A percentile compares a stretch with the other conserved stretches of the same genome.
Evolutionary conservation across 2,888 invertebrate species (phyloP).

Genomic region (Ariolimax columbianus): DNA sequence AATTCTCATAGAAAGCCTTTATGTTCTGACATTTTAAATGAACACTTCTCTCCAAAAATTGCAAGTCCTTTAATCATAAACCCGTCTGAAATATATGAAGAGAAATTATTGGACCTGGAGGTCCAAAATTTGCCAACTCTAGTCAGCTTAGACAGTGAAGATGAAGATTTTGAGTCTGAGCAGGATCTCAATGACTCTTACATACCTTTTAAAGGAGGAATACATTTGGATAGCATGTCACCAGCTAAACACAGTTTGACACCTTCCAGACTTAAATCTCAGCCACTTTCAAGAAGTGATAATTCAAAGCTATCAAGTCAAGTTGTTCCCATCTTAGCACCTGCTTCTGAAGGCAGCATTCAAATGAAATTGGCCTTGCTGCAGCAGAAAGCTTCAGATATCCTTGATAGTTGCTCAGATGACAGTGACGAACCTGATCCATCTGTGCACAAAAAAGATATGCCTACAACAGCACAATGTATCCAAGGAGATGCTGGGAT

Average conservation of each 20-base stretch:
- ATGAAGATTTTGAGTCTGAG: neutral
- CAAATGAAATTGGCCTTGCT: constrained; percentile 11
- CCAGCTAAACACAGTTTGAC: neutral
- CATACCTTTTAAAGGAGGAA: constrained; percentile 28
- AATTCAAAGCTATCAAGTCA: neutral
- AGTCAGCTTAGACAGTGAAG: constrained; percentile 20
- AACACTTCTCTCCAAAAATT: neutral
- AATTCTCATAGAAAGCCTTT: neutral
- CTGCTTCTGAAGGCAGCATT: neutral
- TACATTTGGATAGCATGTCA: constrained; percentile 24
- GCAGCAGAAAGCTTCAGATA: constrained; percentile 20
- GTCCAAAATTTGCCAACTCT: neutral
- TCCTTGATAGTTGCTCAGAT: neutral
- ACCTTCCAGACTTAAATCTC: neutral
- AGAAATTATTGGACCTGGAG: constrained; percentile 3
- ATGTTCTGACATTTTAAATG: neutral
- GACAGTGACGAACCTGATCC: neutral
- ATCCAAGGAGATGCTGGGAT: neutral
- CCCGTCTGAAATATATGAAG: neutral
- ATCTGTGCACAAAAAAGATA: neutral
- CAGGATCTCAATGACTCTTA: constrained; percentile 24
- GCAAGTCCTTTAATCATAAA: neutral
- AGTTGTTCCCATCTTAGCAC: neutral
- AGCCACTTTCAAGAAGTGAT: neutral
- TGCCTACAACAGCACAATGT: neutral